These are phyloP conservation scores for Axinella damicornis DNA, from an alignment of 37 sponge, comb jelly and placozoan species.

Conservation along the genomic window DNA sequence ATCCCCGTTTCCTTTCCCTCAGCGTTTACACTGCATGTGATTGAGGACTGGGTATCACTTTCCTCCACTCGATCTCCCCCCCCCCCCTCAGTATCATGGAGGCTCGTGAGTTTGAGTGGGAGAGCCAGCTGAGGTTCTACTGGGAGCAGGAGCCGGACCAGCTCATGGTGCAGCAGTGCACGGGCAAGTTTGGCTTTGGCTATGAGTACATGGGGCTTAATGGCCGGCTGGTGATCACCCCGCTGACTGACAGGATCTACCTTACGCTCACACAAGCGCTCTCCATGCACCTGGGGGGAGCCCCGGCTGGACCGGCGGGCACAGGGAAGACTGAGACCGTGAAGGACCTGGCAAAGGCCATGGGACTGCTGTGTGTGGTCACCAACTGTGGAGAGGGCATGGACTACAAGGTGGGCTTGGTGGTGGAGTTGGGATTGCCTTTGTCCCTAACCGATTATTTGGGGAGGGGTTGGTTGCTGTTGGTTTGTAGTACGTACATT, in stretches of 20 bases:
- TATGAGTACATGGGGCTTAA: constrained; percentile 99
- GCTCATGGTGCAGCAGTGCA: constrained; percentile 92
- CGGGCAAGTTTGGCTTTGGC: constrained; percentile 95
- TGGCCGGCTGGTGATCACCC: constrained; percentile 95
- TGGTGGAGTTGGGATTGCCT: too few species aligned
- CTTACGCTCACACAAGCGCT: constrained; percentile 97
- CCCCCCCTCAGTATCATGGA: constrained; percentile 89
- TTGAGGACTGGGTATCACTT: too few species aligned
- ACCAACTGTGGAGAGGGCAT: constrained; percentile 99
- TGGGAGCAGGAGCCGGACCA: constrained; percentile 95
- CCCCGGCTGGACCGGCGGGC: constrained; percentile 99
- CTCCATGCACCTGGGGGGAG: constrained; percentile 97
- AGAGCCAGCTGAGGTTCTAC: constrained; percentile 98
- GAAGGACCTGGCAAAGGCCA: constrained; percentile 98
- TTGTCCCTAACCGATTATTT: too few species aligned
- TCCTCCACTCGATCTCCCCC: too few species aligned
- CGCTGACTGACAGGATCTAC: constrained; percentile 97
- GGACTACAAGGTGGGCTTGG: constrained; percentile 89
- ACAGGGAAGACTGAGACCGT: constrained; percentile 99
- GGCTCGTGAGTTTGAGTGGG: constrained; percentile 99
- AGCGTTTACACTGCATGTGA: too few species aligned
- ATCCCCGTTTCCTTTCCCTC: too few species aligned
- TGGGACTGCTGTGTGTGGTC: constrained; percentile 98
- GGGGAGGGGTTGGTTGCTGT: too few species aligned
- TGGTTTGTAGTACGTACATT: constrained; percentile 20